A percentile compares a stretch with the other conserved stretches of the same genome.
Conservation (phyloP, 92 coral and sea anemone genomes). For the Actinernus sp. region DNA sequence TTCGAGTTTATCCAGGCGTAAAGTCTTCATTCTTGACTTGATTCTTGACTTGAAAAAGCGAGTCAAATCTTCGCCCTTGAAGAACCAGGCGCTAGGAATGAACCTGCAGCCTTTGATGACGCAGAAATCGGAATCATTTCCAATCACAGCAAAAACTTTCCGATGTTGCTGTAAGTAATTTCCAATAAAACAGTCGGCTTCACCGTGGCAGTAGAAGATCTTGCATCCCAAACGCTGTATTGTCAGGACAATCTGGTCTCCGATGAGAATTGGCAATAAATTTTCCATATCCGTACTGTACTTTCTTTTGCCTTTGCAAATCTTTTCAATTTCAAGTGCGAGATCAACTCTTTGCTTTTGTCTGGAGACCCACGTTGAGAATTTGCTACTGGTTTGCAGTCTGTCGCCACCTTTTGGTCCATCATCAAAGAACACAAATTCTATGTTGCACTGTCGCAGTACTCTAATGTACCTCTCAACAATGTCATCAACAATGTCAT, state of each 20-base stretch:
- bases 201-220: slow-evolving; percentile 27
- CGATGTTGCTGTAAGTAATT: slow-evolving; percentile 6
- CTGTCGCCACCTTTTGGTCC: slow-evolving; percentile 9
- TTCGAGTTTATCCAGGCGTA: background rate
- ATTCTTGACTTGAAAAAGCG: background rate
- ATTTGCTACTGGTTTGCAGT: background rate
- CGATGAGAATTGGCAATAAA: too few species aligned
- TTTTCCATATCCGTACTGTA: too few species aligned
- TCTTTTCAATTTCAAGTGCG: slow-evolving; percentile 11
- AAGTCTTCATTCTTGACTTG: background rate
- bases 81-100: slow-evolving; percentile 15
- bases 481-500: too few species aligned
- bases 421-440: slow-evolving; percentile 28
- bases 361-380: slow-evolving; percentile 10
- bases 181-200: slow-evolving; percentile 16
- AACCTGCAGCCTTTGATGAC: slow-evolving; percentile 35
- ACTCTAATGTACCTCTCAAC: too few species aligned
- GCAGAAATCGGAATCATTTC: slow-evolving; percentile 39
- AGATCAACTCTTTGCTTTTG: background rate
- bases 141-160: slow-evolving; percentile 30
- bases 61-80: too few species aligned
- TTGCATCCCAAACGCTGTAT: slow-evolving; percentile 31
- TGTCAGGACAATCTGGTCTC: too few species aligned
- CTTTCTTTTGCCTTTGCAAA: slow-evolving; percentile 1
- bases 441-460: background rate